These are phyloP conservation scores for Seriola quinqueradiata DNA, from an alignment of 2,113 vertebrate genomes.

Conservation along the genomic window DNA sequence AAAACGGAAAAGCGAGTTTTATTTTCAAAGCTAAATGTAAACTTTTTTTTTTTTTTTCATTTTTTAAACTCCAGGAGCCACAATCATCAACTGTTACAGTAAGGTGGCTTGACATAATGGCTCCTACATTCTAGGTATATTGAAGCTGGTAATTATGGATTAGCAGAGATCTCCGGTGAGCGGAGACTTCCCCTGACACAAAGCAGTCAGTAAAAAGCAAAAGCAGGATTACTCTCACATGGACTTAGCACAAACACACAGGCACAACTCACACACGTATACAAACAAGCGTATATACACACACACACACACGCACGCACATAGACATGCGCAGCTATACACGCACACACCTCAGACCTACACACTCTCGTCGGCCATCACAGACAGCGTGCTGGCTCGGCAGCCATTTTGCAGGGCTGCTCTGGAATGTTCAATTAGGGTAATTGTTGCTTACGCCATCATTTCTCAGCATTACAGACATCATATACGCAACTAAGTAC, in stretches of 20 bases:
- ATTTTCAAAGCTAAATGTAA: slow-evolving; percentile 22
- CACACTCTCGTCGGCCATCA: slow-evolving; percentile 81
- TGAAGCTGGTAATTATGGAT: slow-evolving; percentile 75
- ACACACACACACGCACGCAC: slow-evolving; percentile 11
- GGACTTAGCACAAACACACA: slow-evolving; percentile 32
- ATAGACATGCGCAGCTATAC: slow-evolving; percentile 48
- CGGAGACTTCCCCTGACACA: slow-evolving; percentile 58
- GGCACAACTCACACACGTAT: slow-evolving; percentile 1
- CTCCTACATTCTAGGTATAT: slow-evolving; percentile 49
- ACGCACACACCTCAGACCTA: slow-evolving; percentile 74
- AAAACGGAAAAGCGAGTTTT: slow-evolving; percentile 8
- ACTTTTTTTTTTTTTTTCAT: slow-evolving; percentile 20
- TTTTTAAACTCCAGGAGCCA: slow-evolving; percentile 1
- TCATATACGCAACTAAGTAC: slow-evolving; percentile 8
- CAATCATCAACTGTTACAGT: slow-evolving; percentile 40
- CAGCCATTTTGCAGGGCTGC: slow-evolving; percentile 83
- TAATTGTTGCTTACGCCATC: slow-evolving; percentile 70
- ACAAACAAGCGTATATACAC: slow-evolving; percentile 14
- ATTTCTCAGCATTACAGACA: slow-evolving; percentile 19
- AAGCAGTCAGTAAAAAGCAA: slow-evolving; percentile 51
- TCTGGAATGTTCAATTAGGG: slow-evolving; percentile 77
- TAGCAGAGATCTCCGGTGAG: slow-evolving; percentile 58
- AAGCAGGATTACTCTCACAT: slow-evolving; percentile 58
- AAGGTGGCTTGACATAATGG: slow-evolving; percentile 48
- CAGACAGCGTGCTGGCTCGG: slow-evolving; percentile 75